Evolutionary conservation across 2,797 vertebrate genomes (phyloP).

Genomic region (Chlorospingus flavigularis): DNA sequence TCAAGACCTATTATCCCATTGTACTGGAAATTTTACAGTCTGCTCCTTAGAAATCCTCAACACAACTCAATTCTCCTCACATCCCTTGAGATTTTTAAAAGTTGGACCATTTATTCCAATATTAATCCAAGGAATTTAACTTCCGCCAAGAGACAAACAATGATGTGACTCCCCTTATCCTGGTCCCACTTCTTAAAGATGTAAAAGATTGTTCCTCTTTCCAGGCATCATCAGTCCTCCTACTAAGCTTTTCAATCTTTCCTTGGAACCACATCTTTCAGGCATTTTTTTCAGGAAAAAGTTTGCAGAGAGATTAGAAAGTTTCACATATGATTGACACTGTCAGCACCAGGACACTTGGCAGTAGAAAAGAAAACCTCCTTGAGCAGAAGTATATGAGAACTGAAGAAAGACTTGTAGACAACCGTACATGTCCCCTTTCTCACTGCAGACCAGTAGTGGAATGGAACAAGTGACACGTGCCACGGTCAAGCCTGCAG

Average conservation of each 20-base stretch:
- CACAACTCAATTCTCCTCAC: not conserved
- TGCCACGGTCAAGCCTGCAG: not conserved
- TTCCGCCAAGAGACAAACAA: not conserved
- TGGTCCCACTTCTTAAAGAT: not conserved
- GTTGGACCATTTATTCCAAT: not conserved
- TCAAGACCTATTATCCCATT: not conserved
- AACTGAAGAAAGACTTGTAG: not conserved
- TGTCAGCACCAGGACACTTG: not conserved
- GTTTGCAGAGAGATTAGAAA: not conserved
- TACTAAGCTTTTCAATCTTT: not conserved
- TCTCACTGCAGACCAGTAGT: not conserved
- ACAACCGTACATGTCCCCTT: not conserved
- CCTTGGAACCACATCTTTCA: not conserved
- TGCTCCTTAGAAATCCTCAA: not conserved
- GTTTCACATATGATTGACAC: not conserved
- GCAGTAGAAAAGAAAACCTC: not conserved
- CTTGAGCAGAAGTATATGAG: not conserved
- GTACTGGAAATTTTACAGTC: not conserved
- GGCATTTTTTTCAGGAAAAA: not conserved
- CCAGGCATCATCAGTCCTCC: not conserved
- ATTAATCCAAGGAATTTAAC: not conserved
- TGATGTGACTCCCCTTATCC: not conserved
- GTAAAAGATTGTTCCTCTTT: not conserved
- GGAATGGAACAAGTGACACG: not conserved
- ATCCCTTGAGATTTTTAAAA: not conserved